These are phyloP conservation scores for Hofmannophila pseudospretella DNA, from an alignment of 2,888 invertebrate species.

Conservation along the genomic window DNA sequence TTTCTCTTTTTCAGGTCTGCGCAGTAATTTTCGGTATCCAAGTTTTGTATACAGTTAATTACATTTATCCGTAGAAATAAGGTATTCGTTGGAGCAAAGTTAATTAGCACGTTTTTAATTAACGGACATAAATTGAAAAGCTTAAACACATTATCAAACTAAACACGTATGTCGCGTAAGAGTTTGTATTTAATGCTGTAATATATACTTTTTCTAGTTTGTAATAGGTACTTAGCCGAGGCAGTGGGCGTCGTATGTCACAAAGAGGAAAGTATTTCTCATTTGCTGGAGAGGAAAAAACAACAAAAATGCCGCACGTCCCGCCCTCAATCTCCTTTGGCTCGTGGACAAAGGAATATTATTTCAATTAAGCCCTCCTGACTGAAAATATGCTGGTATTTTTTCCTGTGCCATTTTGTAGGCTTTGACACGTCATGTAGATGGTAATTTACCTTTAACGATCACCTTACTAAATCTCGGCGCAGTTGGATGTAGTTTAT, in stretches of 20 bases:
- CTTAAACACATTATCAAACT: too few relatives aligned
- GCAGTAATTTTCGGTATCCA: too few relatives aligned
- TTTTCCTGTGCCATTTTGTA: constrained; percentile 32
- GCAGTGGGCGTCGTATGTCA: constrained; percentile 56
- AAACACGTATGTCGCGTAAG: too few relatives aligned
- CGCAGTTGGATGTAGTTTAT: too few relatives aligned
- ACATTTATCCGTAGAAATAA: too few relatives aligned
- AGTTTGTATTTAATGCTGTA: neutral
- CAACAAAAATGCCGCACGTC: constrained; percentile 52
- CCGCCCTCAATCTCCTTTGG: constrained; percentile 59
- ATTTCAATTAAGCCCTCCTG: constrained; percentile 59
- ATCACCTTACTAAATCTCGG: too few relatives aligned
- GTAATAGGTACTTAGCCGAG: constrained; percentile 37
- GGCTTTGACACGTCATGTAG: neutral
- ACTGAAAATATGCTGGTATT: constrained; percentile 35
- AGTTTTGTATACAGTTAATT: too few relatives aligned
- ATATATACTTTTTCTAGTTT: constrained; percentile 23
- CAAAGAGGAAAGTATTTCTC: constrained; percentile 68
- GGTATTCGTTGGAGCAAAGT: too few relatives aligned
- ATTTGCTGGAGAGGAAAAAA: constrained; percentile 55
- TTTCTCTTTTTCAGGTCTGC: too few relatives aligned
- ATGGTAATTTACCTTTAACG: too few relatives aligned
- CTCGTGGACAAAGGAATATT: constrained; percentile 61
- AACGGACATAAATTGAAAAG: too few relatives aligned
- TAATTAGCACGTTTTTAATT: too few relatives aligned